Evolutionary conservation across 2,888 invertebrate species (phyloP).

Genomic region (Sinopyrophorus schimmeli): DNA sequence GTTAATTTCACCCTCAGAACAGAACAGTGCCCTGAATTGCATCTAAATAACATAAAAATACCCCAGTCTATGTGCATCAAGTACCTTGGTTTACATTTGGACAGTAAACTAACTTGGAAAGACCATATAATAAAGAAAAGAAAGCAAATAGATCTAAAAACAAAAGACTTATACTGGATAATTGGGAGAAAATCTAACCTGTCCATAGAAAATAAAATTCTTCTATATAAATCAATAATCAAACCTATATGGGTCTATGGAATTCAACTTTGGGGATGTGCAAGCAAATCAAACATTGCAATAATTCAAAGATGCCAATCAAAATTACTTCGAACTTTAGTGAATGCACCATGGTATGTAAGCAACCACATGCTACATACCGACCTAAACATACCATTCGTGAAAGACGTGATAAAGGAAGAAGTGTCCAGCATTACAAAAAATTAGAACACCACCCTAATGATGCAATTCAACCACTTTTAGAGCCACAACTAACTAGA

Average conservation of each 20-base stretch:
- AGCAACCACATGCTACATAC: constrained; percentile 10
- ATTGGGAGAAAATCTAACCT: constrained; percentile 6
- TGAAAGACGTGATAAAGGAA: neutral
- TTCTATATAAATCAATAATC: constrained; percentile 9
- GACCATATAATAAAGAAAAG: constrained; percentile 26
- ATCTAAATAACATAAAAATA: constrained; percentile 1
- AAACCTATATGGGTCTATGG: constrained; percentile 14
- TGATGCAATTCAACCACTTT: no score
- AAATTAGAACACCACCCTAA: no score
- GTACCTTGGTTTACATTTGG: constrained; percentile 5
- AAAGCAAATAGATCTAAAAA: constrained; percentile 17
- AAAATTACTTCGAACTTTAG: constrained; percentile 15
- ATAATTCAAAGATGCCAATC: constrained; percentile 18
- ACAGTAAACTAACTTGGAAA: constrained; percentile 25
- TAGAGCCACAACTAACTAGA: no score
- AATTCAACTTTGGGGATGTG: constrained; percentile 7
- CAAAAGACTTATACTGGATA: constrained; percentile 20
- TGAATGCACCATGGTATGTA: constrained; percentile 21
- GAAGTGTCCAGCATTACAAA: constrained; percentile 1
- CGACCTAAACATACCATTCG: constrained; percentile 1
- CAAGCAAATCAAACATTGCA: constrained; percentile 16
- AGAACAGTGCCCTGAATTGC: no score
- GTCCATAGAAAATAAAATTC: constrained; percentile 6
- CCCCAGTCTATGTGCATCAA: constrained; percentile 1
- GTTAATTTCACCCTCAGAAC: no score